phyloP scores from a whole-genome alignment of 2,113 vertebrate genomes.

The Glareola pratincola region DNA sequence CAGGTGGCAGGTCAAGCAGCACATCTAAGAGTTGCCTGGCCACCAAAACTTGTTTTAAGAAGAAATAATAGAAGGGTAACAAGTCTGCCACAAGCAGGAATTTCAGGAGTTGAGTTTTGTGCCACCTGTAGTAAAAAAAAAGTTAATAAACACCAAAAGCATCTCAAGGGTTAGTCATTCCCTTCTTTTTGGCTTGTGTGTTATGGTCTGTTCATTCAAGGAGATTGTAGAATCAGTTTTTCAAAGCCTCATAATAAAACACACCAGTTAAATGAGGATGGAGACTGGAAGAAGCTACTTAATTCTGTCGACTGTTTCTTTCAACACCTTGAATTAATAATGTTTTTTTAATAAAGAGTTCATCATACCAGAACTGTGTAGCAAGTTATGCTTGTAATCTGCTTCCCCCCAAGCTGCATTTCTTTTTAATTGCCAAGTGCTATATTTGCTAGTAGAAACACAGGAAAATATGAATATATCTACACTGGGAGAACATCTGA shows the following conservation, averaged over 20 bases:
- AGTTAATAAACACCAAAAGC: neutral
- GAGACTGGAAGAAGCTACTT: neutral
- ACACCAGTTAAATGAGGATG: neutral
- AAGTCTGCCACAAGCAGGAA: neutral
- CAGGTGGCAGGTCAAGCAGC: neutral
- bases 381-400: neutral
- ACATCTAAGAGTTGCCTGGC: neutral
- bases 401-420: neutral
- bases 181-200: neutral
- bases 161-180: neutral
- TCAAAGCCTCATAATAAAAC: neutral
- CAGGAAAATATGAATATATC: neutral
- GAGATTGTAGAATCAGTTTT: neutral
- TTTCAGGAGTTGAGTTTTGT: neutral
- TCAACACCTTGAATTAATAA: conserved; percentile 28
- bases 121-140: neutral
- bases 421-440: neutral
- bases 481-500: neutral
- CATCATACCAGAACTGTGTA: neutral
- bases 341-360: neutral
- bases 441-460: neutral
- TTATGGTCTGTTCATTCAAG: neutral
- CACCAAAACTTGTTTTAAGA: neutral
- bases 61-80: neutral
- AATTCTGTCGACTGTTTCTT: neutral